A percentile compares a stretch with the other conserved stretches of the same genome.
These are phyloP conservation scores for Caradrina clavipalpis DNA, from an alignment of 2,888 invertebrate species.

Conservation along the genomic window DNA sequence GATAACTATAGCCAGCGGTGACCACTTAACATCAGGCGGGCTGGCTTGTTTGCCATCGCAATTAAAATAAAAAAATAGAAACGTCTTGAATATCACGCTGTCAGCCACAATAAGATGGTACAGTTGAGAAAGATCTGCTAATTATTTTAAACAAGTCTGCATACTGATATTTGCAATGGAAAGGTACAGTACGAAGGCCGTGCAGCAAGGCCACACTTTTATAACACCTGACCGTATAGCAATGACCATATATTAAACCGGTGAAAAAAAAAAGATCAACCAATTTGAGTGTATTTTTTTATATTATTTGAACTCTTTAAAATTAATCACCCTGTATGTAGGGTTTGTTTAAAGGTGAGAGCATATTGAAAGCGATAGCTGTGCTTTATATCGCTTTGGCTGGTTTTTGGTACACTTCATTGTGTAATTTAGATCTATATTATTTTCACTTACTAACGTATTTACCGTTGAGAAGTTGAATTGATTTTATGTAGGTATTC, in stretches of 20 bases:
- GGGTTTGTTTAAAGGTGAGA: conserved; percentile 14
- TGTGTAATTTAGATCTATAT: too few species aligned
- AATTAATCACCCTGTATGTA: conserved; percentile 4
- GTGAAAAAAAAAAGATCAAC: conserved; percentile 20
- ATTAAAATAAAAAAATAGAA: neutral
- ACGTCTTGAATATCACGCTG: conserved; percentile 2
- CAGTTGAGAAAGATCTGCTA: conserved; percentile 46
- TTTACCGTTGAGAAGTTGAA: too few species aligned
- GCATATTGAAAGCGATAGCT: neutral
- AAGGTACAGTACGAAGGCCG: conserved; percentile 58
- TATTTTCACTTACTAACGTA: too few species aligned
- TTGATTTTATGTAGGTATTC: too few species aligned
- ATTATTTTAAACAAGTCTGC: conserved; percentile 56
- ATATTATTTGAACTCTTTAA: conserved; percentile 8
- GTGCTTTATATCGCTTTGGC: too few species aligned
- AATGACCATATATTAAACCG: conserved; percentile 26
- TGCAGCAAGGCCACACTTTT: conserved; percentile 49
- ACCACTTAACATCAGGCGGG: too few species aligned
- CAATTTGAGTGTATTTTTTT: neutral
- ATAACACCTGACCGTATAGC: conserved; percentile 33
- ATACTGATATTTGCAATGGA: conserved; percentile 60
- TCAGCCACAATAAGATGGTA: conserved; percentile 23
- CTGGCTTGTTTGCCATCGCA: too few species aligned
- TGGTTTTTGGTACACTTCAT: too few species aligned
- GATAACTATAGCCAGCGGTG: too few species aligned